phyloP scores from a whole-genome alignment of 2,797 vertebrate genomes.

The Bryconaethiops microstoma region DNA sequence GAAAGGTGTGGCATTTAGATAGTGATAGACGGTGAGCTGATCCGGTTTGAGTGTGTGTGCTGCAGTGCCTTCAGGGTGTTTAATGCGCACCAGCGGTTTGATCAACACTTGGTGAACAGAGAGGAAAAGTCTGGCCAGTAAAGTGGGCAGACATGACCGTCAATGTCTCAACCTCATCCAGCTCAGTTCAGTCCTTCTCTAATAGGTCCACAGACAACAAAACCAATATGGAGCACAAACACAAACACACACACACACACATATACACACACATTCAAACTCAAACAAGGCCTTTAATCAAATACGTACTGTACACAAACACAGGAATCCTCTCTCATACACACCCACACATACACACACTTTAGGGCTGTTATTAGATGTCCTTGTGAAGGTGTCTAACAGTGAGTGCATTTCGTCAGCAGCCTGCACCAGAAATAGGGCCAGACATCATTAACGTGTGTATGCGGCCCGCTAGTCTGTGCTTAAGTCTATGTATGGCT shows the following conservation, averaged over 20 bases:
- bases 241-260: slow-evolving; percentile 19
- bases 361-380: slow-evolving; percentile 32
- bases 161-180: background rate
- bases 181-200: background rate
- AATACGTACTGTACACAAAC: slow-evolving; percentile 4
- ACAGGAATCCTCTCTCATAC: background rate
- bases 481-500: slow-evolving; percentile 57
- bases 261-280: slow-evolving; percentile 3
- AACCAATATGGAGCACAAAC: background rate
- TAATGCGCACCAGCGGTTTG: background rate
- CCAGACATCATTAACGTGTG: slow-evolving; percentile 58
- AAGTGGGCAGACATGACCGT: background rate
- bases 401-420: slow-evolving; percentile 47
- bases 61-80: background rate
- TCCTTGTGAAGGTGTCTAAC: slow-evolving; percentile 37
- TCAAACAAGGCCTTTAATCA: slow-evolving; percentile 32
- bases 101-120: slow-evolving; percentile 13
- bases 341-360: slow-evolving; percentile 19
- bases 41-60: background rate
- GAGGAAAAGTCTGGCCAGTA: slow-evolving; percentile 5
- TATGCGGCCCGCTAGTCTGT: slow-evolving; percentile 40
- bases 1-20: too few species aligned
- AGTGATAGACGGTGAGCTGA: background rate
- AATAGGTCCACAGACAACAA: background rate
- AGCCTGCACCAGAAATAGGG: slow-evolving; percentile 50